phyloP scores from a whole-genome alignment of 1,140 invertebrate species.

The Neomicropteryx cornuta region DNA sequence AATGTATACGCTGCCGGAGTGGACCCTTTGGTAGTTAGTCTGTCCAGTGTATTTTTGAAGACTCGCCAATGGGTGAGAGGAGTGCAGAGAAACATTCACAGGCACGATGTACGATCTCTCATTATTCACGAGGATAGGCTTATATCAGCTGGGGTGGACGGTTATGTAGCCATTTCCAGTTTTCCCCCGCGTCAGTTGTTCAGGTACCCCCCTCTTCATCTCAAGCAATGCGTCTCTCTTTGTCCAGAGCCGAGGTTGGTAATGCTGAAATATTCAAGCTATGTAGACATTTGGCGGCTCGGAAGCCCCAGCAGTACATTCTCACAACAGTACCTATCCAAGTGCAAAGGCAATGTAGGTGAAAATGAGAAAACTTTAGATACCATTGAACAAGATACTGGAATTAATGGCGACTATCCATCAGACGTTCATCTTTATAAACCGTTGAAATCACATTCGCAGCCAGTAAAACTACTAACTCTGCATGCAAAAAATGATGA shows the following conservation, averaged over 20 bases:
- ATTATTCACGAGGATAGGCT: slow-evolving; percentile 50
- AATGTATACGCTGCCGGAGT: slow-evolving; percentile 69
- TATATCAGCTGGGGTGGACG: slow-evolving; percentile 70
- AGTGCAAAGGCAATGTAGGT: slow-evolving; percentile 4
- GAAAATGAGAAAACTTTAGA: slow-evolving; percentile 5
- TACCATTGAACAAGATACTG: slow-evolving; percentile 11
- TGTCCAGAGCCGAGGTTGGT: slow-evolving; percentile 46
- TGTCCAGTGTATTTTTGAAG: slow-evolving; percentile 50
- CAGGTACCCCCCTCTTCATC: slow-evolving; percentile 60
- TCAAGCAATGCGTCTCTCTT: slow-evolving; percentile 47
- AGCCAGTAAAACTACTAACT: slow-evolving; percentile 54
- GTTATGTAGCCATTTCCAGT: slow-evolving; percentile 56
- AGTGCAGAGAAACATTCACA: slow-evolving; percentile 64
- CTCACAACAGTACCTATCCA: slow-evolving; percentile 7
- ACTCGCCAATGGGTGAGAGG: slow-evolving; percentile 67
- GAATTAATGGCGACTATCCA: slow-evolving; percentile 13
- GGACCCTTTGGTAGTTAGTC: slow-evolving; percentile 65
- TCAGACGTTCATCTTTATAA: slow-evolving; percentile 7
- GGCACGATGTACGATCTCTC: slow-evolving; percentile 71
- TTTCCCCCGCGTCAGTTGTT: slow-evolving; percentile 52
- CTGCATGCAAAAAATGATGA: slow-evolving; percentile 49
- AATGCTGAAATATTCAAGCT: slow-evolving; percentile 53
- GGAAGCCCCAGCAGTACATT: too few relatives aligned
- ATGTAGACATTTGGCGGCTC: slow-evolving; percentile 51
- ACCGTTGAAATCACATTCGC: slow-evolving; percentile 24